Evolutionary conservation across 37 sponge, comb jelly and placozoan genomes (phyloP).

Genomic region (Chondrosia reniformis): DNA sequence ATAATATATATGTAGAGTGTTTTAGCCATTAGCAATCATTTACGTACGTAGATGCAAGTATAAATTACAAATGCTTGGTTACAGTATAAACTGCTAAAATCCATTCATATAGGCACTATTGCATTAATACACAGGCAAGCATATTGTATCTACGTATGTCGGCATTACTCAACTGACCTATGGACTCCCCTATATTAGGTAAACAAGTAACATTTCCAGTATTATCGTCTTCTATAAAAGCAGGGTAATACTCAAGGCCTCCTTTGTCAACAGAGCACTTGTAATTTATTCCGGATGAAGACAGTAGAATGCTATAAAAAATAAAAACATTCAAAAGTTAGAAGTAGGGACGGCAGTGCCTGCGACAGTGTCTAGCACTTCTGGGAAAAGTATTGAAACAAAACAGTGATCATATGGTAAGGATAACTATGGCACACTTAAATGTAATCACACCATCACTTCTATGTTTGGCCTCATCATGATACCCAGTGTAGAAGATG

Average conservation of each 20-base stretch:
- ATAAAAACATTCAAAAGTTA: too few species aligned
- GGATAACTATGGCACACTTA: too few species aligned
- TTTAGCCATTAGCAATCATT: too few species aligned
- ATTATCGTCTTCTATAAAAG: constrained; percentile 9
- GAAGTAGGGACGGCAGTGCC: neutral
- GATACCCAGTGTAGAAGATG: neutral
- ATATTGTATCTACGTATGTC: neutral
- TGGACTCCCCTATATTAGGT: constrained; percentile 20
- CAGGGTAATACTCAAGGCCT: neutral
- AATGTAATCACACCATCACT: too few species aligned
- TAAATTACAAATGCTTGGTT: neutral
- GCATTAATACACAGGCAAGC: neutral
- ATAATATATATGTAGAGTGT: too few species aligned
- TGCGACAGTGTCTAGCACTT: too few species aligned
- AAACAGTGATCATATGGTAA: too few species aligned
- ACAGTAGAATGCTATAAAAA: neutral
- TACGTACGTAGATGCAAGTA: too few species aligned
- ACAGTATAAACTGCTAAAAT: neutral
- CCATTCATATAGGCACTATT: neutral
- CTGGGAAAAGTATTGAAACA: too few species aligned
- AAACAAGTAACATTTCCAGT: constrained; percentile 28
- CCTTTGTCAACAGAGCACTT: neutral
- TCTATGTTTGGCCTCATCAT: too few species aligned
- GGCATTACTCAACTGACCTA: constrained; percentile 6
- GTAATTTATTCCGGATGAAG: neutral